Evolutionary conservation across 2,888 invertebrate genomes (phyloP).

Genomic region (Leptopilina drosophilae): DNA sequence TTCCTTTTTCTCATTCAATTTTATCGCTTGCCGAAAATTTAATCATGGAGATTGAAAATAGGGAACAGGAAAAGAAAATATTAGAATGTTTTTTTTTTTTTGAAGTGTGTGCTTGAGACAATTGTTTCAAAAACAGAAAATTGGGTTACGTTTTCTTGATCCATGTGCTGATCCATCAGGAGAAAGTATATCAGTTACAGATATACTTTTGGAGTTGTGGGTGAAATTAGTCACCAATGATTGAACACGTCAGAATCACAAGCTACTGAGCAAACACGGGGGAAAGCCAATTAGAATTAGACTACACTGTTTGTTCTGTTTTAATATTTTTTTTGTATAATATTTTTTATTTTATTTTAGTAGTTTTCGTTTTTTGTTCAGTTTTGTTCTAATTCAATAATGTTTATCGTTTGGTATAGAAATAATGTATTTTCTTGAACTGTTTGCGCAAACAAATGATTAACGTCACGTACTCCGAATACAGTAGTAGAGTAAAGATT

Average conservation of each 20-base stretch:
- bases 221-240: constrained; percentile 30
- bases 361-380: not conserved
- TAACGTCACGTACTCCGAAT: constrained; percentile 51
- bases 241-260: constrained; percentile 55
- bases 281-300: not conserved
- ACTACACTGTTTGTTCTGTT: not conserved
- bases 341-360: too few relatives aligned
- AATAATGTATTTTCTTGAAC: not conserved
- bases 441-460: constrained; percentile 41
- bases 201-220: constrained; percentile 39
- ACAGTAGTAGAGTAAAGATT: constrained; percentile 45
- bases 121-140: not conserved
- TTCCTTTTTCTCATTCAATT: not conserved
- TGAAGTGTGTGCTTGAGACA: not conserved
- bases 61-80: too few relatives aligned
- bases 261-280: constrained; percentile 17
- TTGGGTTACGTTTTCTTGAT: not conserved
- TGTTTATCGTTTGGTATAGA: constrained; percentile 11
- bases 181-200: constrained; percentile 53
- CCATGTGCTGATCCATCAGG: constrained; percentile 49
- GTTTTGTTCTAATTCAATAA: constrained; percentile 35
- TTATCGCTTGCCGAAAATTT: not conserved
- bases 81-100: too few relatives aligned
- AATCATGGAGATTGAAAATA: too few relatives aligned
- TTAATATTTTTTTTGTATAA: too few relatives aligned